Evolutionary conservation across 1,140 invertebrate species (phyloP).

Genomic region (Diorhabda carinulata): DNA sequence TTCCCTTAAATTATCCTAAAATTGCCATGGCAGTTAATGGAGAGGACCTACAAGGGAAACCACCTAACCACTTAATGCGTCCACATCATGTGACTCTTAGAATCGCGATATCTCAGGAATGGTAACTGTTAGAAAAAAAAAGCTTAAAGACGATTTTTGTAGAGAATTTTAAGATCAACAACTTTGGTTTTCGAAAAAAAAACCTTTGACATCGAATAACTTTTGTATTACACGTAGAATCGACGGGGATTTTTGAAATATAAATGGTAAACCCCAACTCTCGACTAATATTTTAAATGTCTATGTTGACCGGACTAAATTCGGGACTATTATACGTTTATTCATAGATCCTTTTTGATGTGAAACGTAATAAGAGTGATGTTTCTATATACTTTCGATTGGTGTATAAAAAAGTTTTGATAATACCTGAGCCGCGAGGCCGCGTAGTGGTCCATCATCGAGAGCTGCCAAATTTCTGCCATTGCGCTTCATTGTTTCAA

Average conservation of each 20-base stretch:
- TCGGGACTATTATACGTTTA: background rate
- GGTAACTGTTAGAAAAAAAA: no score
- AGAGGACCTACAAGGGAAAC: no score
- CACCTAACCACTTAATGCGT: no score
- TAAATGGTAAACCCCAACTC: constrained; percentile 14
- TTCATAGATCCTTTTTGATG: background rate
- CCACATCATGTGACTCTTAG: no score
- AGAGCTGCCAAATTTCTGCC: constrained; percentile 23
- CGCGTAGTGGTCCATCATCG: constrained; percentile 23
- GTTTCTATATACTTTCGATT: constrained; percentile 21
- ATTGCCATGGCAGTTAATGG: no score
- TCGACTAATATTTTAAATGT: background rate
- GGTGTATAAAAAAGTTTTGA: constrained; percentile 44
- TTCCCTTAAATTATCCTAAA: no score
- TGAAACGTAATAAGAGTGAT: background rate
- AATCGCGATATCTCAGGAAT: no score
- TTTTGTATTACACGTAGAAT: no score
- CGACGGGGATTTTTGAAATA: background rate
- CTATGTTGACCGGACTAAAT: background rate
- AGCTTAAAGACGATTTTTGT: no score
- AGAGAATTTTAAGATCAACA: no score
- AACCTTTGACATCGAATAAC: no score
- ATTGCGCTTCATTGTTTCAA: constrained; percentile 28
- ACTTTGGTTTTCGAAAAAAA: no score
- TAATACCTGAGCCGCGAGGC: constrained; percentile 45